A percentile compares a stretch with the other conserved stretches of the same genome.
Conservation (phyloP, 2,797 vertebrate species). For the Acanthurus lineatus region DNA sequence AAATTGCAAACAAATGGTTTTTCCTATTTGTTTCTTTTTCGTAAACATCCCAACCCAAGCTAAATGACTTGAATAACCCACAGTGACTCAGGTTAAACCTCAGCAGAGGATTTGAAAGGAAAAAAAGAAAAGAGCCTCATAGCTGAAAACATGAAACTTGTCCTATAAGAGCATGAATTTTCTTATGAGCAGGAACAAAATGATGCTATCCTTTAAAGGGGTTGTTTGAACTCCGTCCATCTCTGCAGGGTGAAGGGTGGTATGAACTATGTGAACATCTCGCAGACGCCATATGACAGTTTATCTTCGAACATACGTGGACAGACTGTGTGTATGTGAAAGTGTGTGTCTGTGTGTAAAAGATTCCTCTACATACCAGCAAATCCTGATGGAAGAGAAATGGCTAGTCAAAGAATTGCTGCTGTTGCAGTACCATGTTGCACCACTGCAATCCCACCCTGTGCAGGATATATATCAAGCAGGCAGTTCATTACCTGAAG, state of each 20-base stretch:
- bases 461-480: slow-evolving; percentile 83
- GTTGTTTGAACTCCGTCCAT: neutral
- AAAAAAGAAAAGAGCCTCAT: too few relatives aligned
- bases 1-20: neutral
- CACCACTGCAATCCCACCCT: slow-evolving; percentile 68
- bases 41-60: neutral
- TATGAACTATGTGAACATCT: neutral
- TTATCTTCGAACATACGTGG: neutral
- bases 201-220: too few relatives aligned
- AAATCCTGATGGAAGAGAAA: slow-evolving; percentile 78
- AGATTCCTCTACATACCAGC: slow-evolving; percentile 47
- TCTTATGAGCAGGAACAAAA: neutral
- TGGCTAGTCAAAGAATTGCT: slow-evolving; percentile 85
- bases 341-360: slow-evolving; percentile 12
- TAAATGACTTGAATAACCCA: neutral
- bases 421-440: slow-evolving; percentile 83
- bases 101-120: too few relatives aligned
- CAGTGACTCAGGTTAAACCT: neutral
- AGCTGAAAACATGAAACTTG: neutral
- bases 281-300: slow-evolving; percentile 17
- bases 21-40: neutral
- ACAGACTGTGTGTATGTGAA: neutral
- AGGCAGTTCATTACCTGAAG: slow-evolving; percentile 89
- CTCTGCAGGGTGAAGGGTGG: slow-evolving; percentile 5
- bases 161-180: neutral